phyloP scores from a whole-genome alignment of 37 sponge, comb jelly and placozoan species.

The Beroe ovata region DNA sequence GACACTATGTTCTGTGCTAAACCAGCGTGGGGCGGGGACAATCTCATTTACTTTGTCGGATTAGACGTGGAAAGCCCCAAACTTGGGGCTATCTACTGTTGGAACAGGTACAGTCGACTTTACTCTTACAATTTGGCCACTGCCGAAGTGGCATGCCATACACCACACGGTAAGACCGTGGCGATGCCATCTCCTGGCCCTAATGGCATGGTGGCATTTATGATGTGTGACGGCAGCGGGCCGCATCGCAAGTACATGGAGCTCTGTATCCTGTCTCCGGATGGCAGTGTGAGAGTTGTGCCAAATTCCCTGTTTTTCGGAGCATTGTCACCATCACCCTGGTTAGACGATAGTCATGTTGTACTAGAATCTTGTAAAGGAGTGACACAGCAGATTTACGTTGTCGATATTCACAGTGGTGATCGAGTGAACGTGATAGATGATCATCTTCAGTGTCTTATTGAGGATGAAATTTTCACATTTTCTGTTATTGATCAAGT shows the following conservation, averaged over 20 bases:
- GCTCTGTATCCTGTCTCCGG: not conserved
- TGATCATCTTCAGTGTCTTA: not conserved
- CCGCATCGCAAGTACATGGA: conserved; percentile 50
- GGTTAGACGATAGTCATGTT: not conserved
- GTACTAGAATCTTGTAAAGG: not conserved
- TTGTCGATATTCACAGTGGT: not conserved
- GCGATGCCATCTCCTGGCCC: not conserved
- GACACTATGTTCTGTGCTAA: conserved; percentile 5
- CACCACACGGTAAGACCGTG: conserved; percentile 14
- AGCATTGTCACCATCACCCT: not conserved
- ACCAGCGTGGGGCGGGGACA: not conserved
- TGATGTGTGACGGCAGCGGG: conserved; percentile 8
- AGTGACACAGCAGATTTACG: not conserved
- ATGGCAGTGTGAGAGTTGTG: not conserved
- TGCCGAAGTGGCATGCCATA: not conserved
- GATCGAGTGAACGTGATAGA: not conserved
- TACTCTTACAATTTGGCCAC: not conserved
- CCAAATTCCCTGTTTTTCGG: not conserved
- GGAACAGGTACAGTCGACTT: not conserved
- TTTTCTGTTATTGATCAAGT: conserved; percentile 2
- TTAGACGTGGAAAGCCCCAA: conserved; percentile 1
- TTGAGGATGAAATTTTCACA: not conserved
- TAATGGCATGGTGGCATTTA: not conserved
- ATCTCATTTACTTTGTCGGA: not conserved
- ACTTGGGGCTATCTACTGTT: conserved; percentile 44